These are phyloP conservation scores for Leptobrachium ailaonicum DNA, from an alignment of 2,113 vertebrate genomes.

Conservation along the genomic window DNA sequence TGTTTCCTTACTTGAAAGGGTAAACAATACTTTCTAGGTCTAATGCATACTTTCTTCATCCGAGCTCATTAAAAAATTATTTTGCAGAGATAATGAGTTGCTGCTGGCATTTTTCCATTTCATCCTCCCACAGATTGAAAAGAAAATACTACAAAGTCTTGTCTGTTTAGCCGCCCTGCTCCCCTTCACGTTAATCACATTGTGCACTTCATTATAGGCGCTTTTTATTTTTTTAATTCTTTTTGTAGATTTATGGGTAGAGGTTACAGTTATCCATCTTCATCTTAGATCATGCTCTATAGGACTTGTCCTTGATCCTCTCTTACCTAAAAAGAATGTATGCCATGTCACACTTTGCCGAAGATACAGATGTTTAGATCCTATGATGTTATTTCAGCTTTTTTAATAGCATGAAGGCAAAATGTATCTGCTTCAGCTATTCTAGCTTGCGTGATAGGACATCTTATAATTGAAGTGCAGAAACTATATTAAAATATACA, in stretches of 20 bases:
- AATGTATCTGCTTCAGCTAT: too few relatives aligned
- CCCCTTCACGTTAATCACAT: constrained; percentile 24
- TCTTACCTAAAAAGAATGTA: too few relatives aligned
- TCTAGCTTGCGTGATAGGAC: too few relatives aligned
- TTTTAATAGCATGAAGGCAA: too few relatives aligned
- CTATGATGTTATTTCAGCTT: too few relatives aligned
- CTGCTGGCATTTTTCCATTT: constrained; percentile 17
- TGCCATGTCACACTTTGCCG: too few relatives aligned
- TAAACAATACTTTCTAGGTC: not conserved
- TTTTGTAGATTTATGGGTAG: not conserved
- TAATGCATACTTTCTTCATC: not conserved
- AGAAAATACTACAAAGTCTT: constrained; percentile 28
- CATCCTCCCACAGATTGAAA: constrained; percentile 18
- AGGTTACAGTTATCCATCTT: constrained; percentile 15
- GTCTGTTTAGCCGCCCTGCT: constrained; percentile 24
- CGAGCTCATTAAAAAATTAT: constrained; percentile 31
- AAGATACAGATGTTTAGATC: too few relatives aligned
- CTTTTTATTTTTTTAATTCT: not conserved
- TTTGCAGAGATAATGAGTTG: constrained; percentile 17
- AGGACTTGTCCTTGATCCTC: too few relatives aligned
- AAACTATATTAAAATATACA: too few relatives aligned
- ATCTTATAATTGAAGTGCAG: too few relatives aligned
- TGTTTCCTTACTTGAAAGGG: not conserved
- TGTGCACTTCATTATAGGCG: constrained; percentile 13
- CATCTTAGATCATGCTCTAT: constrained; percentile 20